A percentile compares a stretch with the other conserved stretches of the same genome.
Conservation (phyloP, 92 coral and sea anemone species). For the Muricea muricata region DNA sequence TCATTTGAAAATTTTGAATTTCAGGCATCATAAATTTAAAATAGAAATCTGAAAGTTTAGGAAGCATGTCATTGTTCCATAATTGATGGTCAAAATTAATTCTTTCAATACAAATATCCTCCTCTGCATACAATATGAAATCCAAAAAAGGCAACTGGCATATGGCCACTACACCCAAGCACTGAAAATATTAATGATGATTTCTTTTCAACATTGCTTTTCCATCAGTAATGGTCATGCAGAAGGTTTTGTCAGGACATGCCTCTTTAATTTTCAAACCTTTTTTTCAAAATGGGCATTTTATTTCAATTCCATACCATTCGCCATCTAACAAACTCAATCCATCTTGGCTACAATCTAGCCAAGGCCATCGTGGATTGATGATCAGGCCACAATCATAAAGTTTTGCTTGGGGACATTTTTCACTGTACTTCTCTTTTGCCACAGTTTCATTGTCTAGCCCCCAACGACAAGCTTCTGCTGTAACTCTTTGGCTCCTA, state of each 20-base stretch:
- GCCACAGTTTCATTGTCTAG: too few species aligned
- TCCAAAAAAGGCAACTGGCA: conserved; percentile 42
- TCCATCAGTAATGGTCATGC: too few species aligned
- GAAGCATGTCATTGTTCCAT: conserved; percentile 43
- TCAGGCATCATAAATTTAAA: conserved; percentile 23
- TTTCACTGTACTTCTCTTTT: too few species aligned
- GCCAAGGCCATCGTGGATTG: too few species aligned
- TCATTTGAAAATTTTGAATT: not conserved
- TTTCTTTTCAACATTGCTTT: too few species aligned
- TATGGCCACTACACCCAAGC: conserved; percentile 39
- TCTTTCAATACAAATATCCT: conserved; percentile 41
- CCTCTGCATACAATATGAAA: conserved; percentile 40
- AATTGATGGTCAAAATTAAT: conserved; percentile 30
- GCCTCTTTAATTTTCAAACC: conserved; percentile 36
- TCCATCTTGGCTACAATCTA: conserved; percentile 66
- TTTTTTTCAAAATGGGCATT: conserved; percentile 53
- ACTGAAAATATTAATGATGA: conserved; percentile 38
- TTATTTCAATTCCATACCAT: too few species aligned
- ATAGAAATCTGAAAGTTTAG: conserved; percentile 33
- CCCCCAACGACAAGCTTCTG: too few species aligned
- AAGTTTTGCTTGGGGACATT: too few species aligned
- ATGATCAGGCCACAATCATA: too few species aligned
- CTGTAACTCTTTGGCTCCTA: too few species aligned
- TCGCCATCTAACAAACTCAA: too few species aligned
- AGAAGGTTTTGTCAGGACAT: conserved; percentile 42